Conservation (phyloP, 2,888 invertebrate genomes). For the Melieria crassipennis region DNA sequence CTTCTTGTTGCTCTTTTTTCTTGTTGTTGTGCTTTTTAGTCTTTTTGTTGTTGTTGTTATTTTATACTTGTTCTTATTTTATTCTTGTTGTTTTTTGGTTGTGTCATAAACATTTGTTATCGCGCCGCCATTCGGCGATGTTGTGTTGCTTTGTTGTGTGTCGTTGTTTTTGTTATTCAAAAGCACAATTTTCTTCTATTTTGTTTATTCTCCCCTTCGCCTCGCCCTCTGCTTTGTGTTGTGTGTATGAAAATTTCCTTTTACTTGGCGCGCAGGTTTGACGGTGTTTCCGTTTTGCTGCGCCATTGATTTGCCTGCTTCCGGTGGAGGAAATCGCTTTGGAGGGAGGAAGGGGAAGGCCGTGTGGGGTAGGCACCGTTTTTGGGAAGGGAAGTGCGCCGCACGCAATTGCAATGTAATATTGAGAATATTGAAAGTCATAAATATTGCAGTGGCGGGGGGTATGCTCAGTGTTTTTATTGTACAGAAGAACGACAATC, state of each 20-base stretch:
- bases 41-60: conserved; percentile 1
- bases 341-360: background rate
- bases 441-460: conserved; percentile 29
- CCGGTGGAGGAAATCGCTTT: conserved; percentile 6
- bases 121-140: background rate
- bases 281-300: conserved; percentile 11
- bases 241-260: background rate
- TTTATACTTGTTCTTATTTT: background rate
- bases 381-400: background rate
- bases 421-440: conserved; percentile 36
- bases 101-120: conserved; percentile 29
- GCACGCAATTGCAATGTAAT: conserved; percentile 14
- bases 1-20: background rate
- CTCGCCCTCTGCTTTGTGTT: background rate
- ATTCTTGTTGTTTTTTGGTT: conserved; percentile 2
- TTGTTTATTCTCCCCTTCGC: background rate
- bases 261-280: conserved; percentile 15
- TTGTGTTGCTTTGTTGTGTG: background rate
- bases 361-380: too few relatives aligned
- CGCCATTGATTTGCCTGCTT: conserved; percentile 34
- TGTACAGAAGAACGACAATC: too few relatives aligned
- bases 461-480: background rate
- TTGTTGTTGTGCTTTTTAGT: background rate
- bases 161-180: conserved; percentile 4
- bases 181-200: background rate